Percentiles rank a stretch among this genome's conserved stretches.
Evolutionary conservation across 2,888 invertebrate genomes (phyloP).

Genomic region (Alviniconcha strummeri): DNA sequence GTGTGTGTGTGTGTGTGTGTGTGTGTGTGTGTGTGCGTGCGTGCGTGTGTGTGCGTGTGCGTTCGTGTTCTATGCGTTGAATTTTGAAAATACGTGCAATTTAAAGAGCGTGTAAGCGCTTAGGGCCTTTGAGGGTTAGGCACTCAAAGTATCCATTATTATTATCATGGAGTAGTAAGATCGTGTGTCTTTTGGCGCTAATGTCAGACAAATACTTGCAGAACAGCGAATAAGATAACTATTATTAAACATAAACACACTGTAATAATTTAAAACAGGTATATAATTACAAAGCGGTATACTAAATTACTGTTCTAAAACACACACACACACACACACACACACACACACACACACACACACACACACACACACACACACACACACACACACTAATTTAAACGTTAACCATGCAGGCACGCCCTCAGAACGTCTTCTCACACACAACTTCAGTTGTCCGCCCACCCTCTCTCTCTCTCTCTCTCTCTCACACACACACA

Average conservation of each 20-base stretch:
- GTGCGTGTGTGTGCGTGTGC: slow-evolving; percentile 4
- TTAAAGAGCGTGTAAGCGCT: neutral
- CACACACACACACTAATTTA: neutral
- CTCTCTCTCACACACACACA: neutral
- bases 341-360: neutral
- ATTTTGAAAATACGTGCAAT: neutral
- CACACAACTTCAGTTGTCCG: neutral
- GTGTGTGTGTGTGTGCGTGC: slow-evolving; percentile 9
- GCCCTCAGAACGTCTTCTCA: neutral
- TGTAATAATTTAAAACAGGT: no score
- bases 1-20: neutral
- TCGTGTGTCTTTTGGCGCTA: neutral
- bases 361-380: neutral
- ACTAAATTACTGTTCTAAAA: neutral
- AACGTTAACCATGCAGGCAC: neutral
- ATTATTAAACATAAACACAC: no score
- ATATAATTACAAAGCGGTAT: neutral
- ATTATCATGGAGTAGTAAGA: neutral
- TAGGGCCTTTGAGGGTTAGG: neutral
- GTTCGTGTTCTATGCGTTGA: neutral
- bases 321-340: neutral
- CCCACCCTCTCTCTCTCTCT: neutral
- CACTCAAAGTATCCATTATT: neutral
- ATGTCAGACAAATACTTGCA: neutral
- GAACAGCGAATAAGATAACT: neutral